Evolutionary conservation across 2,888 invertebrate species (phyloP), one percentile per base, ranked within the genome.

Genomic region (Chrysopilus asiliformis): DNA sequence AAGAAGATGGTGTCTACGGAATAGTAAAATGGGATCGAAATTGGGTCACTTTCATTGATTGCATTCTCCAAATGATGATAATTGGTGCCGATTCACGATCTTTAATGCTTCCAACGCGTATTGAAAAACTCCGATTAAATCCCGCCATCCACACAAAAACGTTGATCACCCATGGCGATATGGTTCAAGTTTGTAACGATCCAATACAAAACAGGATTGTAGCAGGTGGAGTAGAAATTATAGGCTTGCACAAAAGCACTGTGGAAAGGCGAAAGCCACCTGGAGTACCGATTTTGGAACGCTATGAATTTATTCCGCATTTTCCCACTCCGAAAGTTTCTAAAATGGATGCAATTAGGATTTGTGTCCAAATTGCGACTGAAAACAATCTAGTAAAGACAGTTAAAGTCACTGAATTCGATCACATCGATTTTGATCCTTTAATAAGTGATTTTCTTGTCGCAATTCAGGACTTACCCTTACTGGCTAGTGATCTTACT

Each of bases 1-100:
- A 60, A 1, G 43, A 52, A 2, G 60, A 63, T 45, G 62, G 63
- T 1, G 35, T 52, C 0, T 54, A 48, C 16, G 63, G 61, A 4
- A 48, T 51, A 54, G 55, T 49, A 5, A 57, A 68, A 32, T 89
- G 87, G 87, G 68, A 72, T 33, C 78, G 76, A 49, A 84, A 86
- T 61, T 93, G 90, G 89, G 77, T 84, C 6, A 72, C 83, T 3
- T 86, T 86, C 58, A 72, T 93, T 65, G 91, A 93, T 63, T 80
- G 82, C 20, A 79, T 93, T 76, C 67, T 93, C 10, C 91, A 93
- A 60, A 74, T 84, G 49, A 72, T 75, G 48, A 75, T 89, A 32
- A 56, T 87, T 16, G 72, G 74, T 17, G 68, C 75, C 39, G 74
- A 78, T 44, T 72, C 76, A 1, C 70, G 82, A 18, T 72, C 76